Base-by-base conservation (phyloP, 2,888 invertebrate species). In the Mimachlamys varia region DNA sequence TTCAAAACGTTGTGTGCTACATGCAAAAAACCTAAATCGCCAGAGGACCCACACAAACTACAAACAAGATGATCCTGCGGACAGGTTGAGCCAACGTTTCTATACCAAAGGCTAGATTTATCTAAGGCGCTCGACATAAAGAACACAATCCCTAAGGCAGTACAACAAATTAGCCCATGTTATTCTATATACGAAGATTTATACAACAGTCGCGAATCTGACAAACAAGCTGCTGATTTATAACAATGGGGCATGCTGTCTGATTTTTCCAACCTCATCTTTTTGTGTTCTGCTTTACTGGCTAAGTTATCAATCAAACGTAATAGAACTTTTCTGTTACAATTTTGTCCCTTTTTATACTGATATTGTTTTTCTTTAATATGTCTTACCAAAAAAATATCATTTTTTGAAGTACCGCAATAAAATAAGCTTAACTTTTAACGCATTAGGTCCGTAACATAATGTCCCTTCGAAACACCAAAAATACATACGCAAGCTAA, bases 111-210 rank as follows among this genome's bases (percentile, higher is more conserved):
- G 76, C 76, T 27, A 76, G 76, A 76, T 76, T 76, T 76, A 76
- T 76, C 27, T 76, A 4, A 76, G 76, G 76, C 5, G 27, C 27
- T 0, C 0, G 33, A 76, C 76, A 76, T 76, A 76, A 76, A 76
- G 76, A 76, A 27, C 76, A 76, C 22, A 2, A 22, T 22, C 33
- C 76, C 33, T 5, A 4, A 22, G 76, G 76, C 76, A 76, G 27
- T 76, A 76, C 62, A n/a, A 62, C 62, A 22, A 62, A 76, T 76
- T 76, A 22, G 15, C 76, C 76, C 12, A 76, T 76, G 76, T 76
- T 76, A 10, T 33, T 44, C 44, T 44, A 44, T 44, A 44, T 44
- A 44, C 12, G 33, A 13, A 33, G 76, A 76, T 76, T 76, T 76
- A 76, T 76, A 76, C 53, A 19, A 13, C 19, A 19, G 19, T 53